Conservation (phyloP, 2,113 vertebrate genomes). For the Eulemur rufifrons region DNA sequence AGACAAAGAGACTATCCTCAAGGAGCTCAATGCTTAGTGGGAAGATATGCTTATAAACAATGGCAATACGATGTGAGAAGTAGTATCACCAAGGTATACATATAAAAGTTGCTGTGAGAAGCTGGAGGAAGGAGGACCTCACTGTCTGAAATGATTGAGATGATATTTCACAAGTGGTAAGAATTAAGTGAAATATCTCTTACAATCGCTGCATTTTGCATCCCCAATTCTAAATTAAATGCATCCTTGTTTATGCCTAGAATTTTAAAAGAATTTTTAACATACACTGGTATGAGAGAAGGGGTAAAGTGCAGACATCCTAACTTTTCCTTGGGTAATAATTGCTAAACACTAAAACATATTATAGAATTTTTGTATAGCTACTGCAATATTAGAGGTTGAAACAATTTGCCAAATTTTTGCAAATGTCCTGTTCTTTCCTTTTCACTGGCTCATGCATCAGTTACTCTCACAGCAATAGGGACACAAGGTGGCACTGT, state of each 20-base stretch:
- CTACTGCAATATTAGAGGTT: slow-evolving; percentile 26
- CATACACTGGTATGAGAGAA: background rate
- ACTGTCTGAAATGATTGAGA: background rate
- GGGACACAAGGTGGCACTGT: slow-evolving; percentile 81
- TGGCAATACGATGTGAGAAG: background rate
- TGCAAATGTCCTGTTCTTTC: slow-evolving; percentile 51
- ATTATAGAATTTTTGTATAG: background rate
- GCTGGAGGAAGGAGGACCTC: background rate
- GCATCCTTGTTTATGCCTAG: background rate
- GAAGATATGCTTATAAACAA: slow-evolving; percentile 37
- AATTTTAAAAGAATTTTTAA: slow-evolving; percentile 41
- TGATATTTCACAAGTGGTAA: background rate
- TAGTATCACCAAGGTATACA: background rate
- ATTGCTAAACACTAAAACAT: slow-evolving; percentile 8
- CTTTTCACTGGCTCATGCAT: slow-evolving; percentile 39
- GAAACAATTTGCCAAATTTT: slow-evolving; percentile 48
- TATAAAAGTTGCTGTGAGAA: slow-evolving; percentile 18
- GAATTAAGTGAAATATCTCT: slow-evolving; percentile 31
- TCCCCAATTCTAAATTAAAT: slow-evolving; percentile 12
- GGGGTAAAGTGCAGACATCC: background rate
- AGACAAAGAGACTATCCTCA: background rate
- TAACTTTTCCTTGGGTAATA: background rate
- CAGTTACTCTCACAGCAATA: slow-evolving; percentile 55
- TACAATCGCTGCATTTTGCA: background rate
- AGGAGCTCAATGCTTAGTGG: background rate